Evolutionary conservation across 2,888 invertebrate species (phyloP).

Genomic region (Dicyrtoma fusca): DNA sequence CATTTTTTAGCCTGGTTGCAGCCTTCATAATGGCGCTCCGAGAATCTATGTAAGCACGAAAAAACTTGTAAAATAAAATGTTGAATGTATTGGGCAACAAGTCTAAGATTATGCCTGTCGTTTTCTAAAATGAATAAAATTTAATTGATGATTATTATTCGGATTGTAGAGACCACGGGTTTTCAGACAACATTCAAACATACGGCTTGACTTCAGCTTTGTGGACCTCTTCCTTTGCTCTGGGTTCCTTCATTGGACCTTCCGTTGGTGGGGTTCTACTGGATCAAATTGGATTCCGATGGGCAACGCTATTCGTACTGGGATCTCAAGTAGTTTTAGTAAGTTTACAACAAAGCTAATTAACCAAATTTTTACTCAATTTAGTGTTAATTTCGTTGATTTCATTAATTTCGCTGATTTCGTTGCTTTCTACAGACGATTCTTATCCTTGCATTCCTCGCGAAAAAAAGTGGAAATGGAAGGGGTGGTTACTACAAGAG

Average conservation of each 20-base stretch:
- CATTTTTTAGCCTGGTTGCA: conserved; percentile 67
- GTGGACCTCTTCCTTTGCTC: conserved; percentile 86
- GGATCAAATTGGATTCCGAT: conserved; percentile 63
- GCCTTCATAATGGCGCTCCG: conserved; percentile 82
- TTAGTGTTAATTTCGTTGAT: neutral
- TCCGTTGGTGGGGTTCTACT: conserved; percentile 58
- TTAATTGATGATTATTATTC: neutral
- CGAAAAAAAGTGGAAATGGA: neutral
- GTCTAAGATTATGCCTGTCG: too few relatives aligned
- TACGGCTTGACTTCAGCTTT: conserved; percentile 87
- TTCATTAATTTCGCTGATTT: conserved; percentile 1
- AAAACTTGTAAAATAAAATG: neutral
- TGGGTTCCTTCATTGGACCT: conserved; percentile 64
- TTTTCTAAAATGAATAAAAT: neutral
- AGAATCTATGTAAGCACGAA: conserved; percentile 80
- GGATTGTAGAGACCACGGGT: conserved; percentile 68
- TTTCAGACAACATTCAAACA: conserved; percentile 83
- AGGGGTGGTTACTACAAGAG: neutral
- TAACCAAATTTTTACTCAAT: too few relatives aligned
- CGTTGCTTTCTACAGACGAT: conserved; percentile 4
- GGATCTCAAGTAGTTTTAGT: conserved; percentile 62
- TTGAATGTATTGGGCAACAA: too few relatives aligned
- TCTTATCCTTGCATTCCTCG: conserved; percentile 3
- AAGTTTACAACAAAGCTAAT: neutral
- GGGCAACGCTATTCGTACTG: conserved; percentile 73